Evolutionary conservation across 2,888 invertebrate species (phyloP).

Genomic region (Nemapogon koenigi): DNA sequence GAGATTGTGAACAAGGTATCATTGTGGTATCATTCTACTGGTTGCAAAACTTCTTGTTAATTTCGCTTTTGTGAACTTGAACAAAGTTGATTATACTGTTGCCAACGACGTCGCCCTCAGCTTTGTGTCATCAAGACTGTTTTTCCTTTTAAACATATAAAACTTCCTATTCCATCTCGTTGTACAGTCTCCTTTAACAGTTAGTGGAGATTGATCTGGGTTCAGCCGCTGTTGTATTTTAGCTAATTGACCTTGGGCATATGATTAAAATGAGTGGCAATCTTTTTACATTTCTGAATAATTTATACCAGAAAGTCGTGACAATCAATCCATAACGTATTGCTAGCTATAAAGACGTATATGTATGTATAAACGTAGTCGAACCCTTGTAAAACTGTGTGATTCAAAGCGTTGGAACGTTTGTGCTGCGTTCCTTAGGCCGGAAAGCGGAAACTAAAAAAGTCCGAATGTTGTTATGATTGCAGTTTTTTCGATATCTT

Average conservation of each 20-base stretch:
- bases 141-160: slow-evolving; percentile 6
- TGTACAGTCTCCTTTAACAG: slow-evolving; percentile 5
- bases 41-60: not conserved
- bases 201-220: slow-evolving; percentile 6
- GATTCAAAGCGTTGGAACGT: too few relatives aligned
- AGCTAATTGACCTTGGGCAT: slow-evolving; percentile 5
- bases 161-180: slow-evolving; percentile 5
- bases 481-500: too few relatives aligned
- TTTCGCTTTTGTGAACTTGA: not conserved
- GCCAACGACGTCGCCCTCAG: not conserved
- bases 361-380: too few relatives aligned
- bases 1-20: not conserved
- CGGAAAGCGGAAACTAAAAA: not conserved
- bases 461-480: not conserved
- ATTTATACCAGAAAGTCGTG: too few relatives aligned
- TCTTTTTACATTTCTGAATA: too few relatives aligned
- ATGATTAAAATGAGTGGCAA: too few relatives aligned
- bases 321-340: too few relatives aligned
- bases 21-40: too few relatives aligned
- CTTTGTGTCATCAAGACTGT: not conserved
- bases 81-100: not conserved
- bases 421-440: too few relatives aligned
- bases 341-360: too few relatives aligned
- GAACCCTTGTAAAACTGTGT: too few relatives aligned
- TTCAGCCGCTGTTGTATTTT: slow-evolving; percentile 4